A percentile compares a stretch with the other conserved stretches of the same genome.
Evolutionary conservation across 2,888 invertebrate species (phyloP).

Genomic region (Lasioglossum villosulum): DNA sequence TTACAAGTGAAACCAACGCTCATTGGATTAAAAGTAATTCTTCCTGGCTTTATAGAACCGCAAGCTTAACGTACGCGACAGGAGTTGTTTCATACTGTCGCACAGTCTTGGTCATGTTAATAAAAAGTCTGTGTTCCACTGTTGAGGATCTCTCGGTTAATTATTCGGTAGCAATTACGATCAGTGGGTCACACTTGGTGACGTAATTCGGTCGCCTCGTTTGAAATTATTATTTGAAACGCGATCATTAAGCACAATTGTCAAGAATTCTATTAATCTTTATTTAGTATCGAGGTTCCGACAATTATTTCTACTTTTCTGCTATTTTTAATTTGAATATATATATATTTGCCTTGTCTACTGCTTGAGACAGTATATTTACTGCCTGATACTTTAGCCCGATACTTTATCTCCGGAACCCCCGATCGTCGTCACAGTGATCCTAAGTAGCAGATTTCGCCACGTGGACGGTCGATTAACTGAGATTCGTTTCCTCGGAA

Average conservation of each 20-base stretch:
- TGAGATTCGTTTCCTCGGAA: constrained; percentile 36
- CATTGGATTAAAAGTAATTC: not conserved
- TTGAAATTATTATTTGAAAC: not conserved
- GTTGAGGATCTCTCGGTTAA: not conserved
- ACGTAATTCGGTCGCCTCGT: not conserved
- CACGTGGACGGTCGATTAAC: constrained; percentile 38
- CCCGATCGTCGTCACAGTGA: not conserved
- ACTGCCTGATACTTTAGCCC: too few relatives aligned
- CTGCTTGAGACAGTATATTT: too few relatives aligned
- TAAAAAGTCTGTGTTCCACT: not conserved
- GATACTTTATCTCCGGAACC: too few relatives aligned
- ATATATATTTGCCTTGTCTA: too few relatives aligned
- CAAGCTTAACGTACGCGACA: not conserved
- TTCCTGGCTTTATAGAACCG: not conserved
- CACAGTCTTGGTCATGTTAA: not conserved
- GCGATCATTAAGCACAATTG: not conserved
- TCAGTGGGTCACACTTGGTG: not conserved
- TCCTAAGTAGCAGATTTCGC: not conserved
- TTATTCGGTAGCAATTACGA: not conserved
- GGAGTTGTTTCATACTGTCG: not conserved
- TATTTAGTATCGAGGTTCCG: too few relatives aligned
- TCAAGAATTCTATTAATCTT: not conserved
- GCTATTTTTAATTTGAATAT: too few relatives aligned
- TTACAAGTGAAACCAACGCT: not conserved
- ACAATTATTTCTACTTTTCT: too few relatives aligned